phyloP scores from a whole-genome alignment of 2,113 vertebrate genomes.

The Brachyhypopomus occidentalis region DNA sequence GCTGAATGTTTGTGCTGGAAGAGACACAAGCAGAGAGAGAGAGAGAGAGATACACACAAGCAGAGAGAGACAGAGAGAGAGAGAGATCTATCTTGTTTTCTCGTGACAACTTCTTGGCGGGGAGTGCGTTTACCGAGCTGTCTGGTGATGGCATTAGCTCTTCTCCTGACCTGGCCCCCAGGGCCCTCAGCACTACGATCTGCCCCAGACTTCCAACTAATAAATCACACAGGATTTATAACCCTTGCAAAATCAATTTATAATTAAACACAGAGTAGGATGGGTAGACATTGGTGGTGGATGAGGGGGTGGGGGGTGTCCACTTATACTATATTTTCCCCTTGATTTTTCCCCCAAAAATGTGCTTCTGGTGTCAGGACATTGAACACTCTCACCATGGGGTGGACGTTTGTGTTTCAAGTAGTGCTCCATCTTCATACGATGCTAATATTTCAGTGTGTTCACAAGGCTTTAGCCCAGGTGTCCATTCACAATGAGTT shows the following conservation, averaged over 20 bases:
- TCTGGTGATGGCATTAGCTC: constrained; percentile 44
- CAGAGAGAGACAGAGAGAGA: background rate
- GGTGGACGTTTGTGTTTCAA: background rate
- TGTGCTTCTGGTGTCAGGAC: constrained; percentile 1
- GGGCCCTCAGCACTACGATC: constrained; percentile 41
- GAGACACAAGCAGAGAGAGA: constrained; percentile 3
- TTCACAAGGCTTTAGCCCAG: no score
- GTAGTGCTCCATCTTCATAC: background rate
- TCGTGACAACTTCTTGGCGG: constrained; percentile 31
- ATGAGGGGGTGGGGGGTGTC: background rate
- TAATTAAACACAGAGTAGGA: constrained; percentile 58
- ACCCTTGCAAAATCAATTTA: constrained; percentile 59
- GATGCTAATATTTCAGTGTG: no score
- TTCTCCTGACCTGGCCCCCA: constrained; percentile 34
- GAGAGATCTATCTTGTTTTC: constrained; percentile 16
- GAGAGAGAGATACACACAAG: background rate
- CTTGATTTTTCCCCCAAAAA: background rate
- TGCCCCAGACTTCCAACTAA: constrained; percentile 45
- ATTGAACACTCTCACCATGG: background rate
- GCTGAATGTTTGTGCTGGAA: constrained; percentile 11
- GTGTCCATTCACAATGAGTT: no score
- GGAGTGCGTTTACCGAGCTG: constrained; percentile 13
- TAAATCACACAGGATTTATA: constrained; percentile 56
- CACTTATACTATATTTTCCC: background rate
- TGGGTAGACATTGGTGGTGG: background rate